These are phyloP conservation scores for Busseola fusca DNA, from an alignment of 2,888 invertebrate genomes.

Conservation along the genomic window DNA sequence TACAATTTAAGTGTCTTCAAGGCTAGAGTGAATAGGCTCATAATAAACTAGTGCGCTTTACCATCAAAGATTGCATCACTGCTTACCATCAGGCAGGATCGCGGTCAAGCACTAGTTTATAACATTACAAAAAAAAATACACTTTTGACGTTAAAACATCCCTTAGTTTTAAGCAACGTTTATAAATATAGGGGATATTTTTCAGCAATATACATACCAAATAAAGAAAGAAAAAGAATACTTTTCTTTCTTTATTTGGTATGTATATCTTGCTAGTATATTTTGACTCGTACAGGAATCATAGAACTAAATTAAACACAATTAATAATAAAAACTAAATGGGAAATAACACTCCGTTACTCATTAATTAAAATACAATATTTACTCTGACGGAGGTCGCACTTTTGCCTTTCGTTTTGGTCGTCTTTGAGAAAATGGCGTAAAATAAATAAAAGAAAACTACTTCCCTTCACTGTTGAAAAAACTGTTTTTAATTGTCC, in stretches of 20 bases:
- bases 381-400: slow-evolving; percentile 15
- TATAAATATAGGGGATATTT: neutral
- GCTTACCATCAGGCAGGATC: too few relatives aligned
- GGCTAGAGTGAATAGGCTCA: too few relatives aligned
- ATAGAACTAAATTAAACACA: too few relatives aligned
- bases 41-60: too few relatives aligned
- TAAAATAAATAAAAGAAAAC: slow-evolving; percentile 26
- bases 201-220: neutral
- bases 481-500: slow-evolving; percentile 61
- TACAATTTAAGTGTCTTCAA: too few relatives aligned
- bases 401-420: slow-evolving; percentile 3
- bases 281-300: too few relatives aligned
- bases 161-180: neutral
- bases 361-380: slow-evolving; percentile 34
- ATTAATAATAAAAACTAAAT: slow-evolving; percentile 4
- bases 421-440: slow-evolving; percentile 27
- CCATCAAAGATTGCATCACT: too few relatives aligned
- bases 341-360: neutral
- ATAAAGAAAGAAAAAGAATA: neutral
- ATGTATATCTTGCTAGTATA: too few relatives aligned
- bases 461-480: slow-evolving; percentile 33
- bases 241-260: too few relatives aligned
- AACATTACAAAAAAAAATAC: too few relatives aligned
- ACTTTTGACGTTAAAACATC: neutral
- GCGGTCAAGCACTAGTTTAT: too few relatives aligned